A percentile compares a stretch with the other conserved stretches of the same genome.
Conservation (phyloP, 1,140 invertebrate species). For the Drosophila sturtevanti region DNA sequence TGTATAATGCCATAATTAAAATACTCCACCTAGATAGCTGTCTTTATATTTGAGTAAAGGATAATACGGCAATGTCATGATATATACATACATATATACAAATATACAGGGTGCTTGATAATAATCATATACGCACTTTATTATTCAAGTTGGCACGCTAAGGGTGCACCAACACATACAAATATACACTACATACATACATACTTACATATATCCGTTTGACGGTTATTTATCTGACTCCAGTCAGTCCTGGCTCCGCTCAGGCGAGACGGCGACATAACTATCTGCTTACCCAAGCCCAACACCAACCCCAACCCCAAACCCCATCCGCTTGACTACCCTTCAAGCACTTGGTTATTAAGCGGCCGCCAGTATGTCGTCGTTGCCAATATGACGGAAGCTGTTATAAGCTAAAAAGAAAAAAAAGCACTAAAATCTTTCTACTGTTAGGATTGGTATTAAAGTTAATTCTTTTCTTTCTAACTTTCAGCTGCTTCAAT, state of each 20-base stretch:
- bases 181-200: not conserved
- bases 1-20: constrained; percentile 1
- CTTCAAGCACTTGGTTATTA: constrained; percentile 11
- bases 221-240: constrained; percentile 42
- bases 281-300: constrained; percentile 42
- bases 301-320: constrained; percentile 26
- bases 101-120: not conserved
- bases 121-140: constrained; percentile 1
- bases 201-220: constrained; percentile 11
- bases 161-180: not conserved
- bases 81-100: not conserved
- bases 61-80: not conserved
- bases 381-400: constrained; percentile 42
- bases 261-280: constrained; percentile 55
- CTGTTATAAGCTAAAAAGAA: not conserved
- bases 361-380: constrained; percentile 31
- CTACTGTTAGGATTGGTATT: too few species aligned
- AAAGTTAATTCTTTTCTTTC: not conserved
- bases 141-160: constrained; percentile 12
- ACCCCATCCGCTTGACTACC: constrained; percentile 6
- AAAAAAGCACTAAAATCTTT: too few species aligned
- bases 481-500: constrained; percentile 65
- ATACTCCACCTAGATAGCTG: not conserved
- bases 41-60: not conserved
- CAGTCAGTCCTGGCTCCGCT: constrained; percentile 62